Evolutionary conservation across 2,113 vertebrate genomes (phyloP).

Genomic region (Scomber colias): DNA sequence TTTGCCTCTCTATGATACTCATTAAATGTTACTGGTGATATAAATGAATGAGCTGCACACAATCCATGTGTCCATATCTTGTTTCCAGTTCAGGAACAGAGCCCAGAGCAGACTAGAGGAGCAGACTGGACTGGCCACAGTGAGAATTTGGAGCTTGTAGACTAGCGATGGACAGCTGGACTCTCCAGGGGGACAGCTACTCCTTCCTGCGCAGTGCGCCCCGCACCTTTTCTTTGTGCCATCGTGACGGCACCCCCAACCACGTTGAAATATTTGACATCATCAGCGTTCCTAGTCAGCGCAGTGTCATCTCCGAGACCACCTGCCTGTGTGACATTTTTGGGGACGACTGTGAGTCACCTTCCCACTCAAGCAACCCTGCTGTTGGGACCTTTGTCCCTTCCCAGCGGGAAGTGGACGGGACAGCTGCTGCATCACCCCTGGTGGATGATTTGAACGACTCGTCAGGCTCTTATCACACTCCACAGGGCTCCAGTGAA

Average conservation of each 20-base stretch:
- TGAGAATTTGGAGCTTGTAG: constrained; percentile 71
- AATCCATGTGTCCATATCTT: constrained; percentile 66
- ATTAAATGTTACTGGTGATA: constrained; percentile 25
- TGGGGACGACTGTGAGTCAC: constrained; percentile 82
- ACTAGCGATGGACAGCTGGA: constrained; percentile 86
- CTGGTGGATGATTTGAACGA: constrained; percentile 84
- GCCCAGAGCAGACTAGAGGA: constrained; percentile 52
- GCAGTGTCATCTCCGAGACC: constrained; percentile 84
- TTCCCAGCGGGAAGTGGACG: constrained; percentile 65
- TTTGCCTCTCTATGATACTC: constrained; percentile 18
- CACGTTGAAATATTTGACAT: constrained; percentile 87
- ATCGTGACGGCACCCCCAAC: constrained; percentile 83
- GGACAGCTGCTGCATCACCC: constrained; percentile 59
- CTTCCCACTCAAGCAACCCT: constrained; percentile 77
- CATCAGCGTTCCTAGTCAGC: constrained; percentile 77
- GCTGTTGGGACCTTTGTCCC: constrained; percentile 63
- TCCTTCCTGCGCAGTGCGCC: constrained; percentile 81
- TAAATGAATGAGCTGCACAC: constrained; percentile 61
- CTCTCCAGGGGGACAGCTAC: constrained; percentile 84
- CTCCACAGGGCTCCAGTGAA: constrained; percentile 89
- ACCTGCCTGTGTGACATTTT: constrained; percentile 88
- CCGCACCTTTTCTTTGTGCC: constrained; percentile 75
- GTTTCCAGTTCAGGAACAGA: constrained; percentile 70
- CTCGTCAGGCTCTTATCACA: constrained; percentile 91
- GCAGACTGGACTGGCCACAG: constrained; percentile 67